Base-by-base conservation (phyloP, 2,113 vertebrate genomes). In the Forbesichthys papilliferus region DNA sequence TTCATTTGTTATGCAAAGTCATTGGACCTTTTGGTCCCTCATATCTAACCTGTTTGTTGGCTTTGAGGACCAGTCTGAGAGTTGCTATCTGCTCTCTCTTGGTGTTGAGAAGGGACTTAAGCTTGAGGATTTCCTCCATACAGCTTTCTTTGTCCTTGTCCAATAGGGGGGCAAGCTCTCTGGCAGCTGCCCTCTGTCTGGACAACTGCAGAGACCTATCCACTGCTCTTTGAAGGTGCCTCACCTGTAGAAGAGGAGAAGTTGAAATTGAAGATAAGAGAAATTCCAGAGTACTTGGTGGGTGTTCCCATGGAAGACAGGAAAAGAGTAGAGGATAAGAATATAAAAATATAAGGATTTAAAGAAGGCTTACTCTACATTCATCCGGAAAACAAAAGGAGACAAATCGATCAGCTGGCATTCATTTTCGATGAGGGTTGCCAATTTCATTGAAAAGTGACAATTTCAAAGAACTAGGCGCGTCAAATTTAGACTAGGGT, bases 21-120 rank as follows among this genome's bases (percentile, higher is more conserved):
- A 14, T 18, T 16, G 14, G 14, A 8, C 53, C 11, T 11, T 27
- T 18, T 16, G 14, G 14, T 16, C 53, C 11, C 20, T 27, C 33
- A 9, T 53, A 33, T n/a, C 77, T 64, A 86, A 98, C 98, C 95
- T 99, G 98, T 72, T 99, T 99, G 92, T 99, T 99, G 67, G 97
- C 98, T 88, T 98, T 98, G 61, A 99, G 87, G 71, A 99, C 95
- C 0, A 98, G 93, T 68, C 98, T 87, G 62, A 99, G 82, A 0
- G 98, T 99, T 4, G 97, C 96, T 0, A 99, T 96, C 93, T 99
- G 98, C 87, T 99, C 98, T 70, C 95, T 85, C 83, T 99, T 99
- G 3, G 97, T 98, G 85, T 96, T 99, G 77, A 98, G 92, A 74
- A 98, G 89, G 0, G 98, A 96, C 78, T 98, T 98, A 36, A 99